Percentiles rank a stretch among this genome's conserved stretches.
phyloP scores from a whole-genome alignment of 2,888 invertebrate genomes.

The Eretmocerus hayati region DNA sequence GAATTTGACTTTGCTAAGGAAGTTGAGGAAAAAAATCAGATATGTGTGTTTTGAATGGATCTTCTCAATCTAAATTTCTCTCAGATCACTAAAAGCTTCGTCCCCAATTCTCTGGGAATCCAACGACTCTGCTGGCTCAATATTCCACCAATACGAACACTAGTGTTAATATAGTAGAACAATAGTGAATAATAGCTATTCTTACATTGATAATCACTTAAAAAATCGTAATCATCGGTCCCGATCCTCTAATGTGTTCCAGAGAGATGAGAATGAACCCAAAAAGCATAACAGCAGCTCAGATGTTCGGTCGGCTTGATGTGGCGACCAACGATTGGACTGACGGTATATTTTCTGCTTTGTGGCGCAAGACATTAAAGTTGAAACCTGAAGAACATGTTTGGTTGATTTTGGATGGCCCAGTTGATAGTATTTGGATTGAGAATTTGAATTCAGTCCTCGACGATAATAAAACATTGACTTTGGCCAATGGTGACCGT shows the following conservation, averaged over 20 bases:
- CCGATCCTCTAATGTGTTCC: conserved; percentile 6
- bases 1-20: too few species aligned
- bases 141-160: too few species aligned
- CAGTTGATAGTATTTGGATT: conserved; percentile 97
- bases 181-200: too few species aligned
- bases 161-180: too few species aligned
- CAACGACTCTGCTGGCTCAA: too few species aligned
- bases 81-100: too few species aligned
- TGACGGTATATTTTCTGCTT: conserved; percentile 92
- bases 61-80: too few species aligned
- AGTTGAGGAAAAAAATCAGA: too few species aligned
- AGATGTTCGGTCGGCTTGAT: conserved; percentile 95
- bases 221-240: background rate
- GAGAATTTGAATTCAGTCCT: conserved; percentile 95
- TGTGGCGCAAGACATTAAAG: conserved; percentile 92
- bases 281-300: conserved; percentile 92
- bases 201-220: conserved; percentile 1
- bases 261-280: conserved; percentile 98
- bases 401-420: conserved; percentile 93
- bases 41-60: too few species aligned
- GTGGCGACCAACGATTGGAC: conserved; percentile 99
- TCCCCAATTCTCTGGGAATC: too few species aligned
- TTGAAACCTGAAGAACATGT: conserved; percentile 76
- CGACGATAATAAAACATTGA: conserved; percentile 93
- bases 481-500: conserved; percentile 91